These are phyloP conservation scores for Archocentrus centrarchus DNA, from an alignment of 2,113 vertebrate genomes.

Conservation along the genomic window DNA sequence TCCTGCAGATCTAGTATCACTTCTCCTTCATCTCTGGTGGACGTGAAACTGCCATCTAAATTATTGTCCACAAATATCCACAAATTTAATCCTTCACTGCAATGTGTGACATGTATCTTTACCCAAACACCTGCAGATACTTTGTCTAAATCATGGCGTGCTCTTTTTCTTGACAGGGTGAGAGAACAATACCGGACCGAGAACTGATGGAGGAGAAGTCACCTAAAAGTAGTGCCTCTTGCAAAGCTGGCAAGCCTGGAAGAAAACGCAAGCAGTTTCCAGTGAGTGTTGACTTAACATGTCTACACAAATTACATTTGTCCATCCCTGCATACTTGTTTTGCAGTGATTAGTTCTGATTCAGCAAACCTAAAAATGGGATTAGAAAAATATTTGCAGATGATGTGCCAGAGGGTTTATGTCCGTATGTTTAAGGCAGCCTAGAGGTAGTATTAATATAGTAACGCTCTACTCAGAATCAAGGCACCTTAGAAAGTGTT, in stretches of 20 bases:
- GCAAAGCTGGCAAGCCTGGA: constrained; percentile 88
- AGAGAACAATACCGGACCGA: constrained; percentile 82
- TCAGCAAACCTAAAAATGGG: constrained; percentile 7
- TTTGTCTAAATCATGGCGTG: not conserved
- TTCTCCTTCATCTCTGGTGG: not conserved
- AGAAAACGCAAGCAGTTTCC: constrained; percentile 89
- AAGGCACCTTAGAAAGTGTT: constrained; percentile 21
- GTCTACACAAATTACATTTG: not conserved
- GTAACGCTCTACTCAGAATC: not conserved
- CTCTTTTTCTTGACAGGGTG: constrained; percentile 79
- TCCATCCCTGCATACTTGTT: not conserved
- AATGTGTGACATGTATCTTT: not conserved
- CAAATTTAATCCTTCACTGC: not conserved
- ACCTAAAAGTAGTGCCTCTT: constrained; percentile 81
- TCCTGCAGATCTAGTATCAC: constrained; percentile 6
- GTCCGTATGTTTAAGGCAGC: constrained; percentile 22
- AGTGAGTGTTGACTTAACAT: constrained; percentile 82
- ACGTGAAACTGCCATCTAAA: not conserved
- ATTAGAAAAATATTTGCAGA: constrained; percentile 24
- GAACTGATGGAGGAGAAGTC: constrained; percentile 86
- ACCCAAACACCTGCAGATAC: not conserved
- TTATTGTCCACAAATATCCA: not conserved
- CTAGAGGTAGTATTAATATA: not conserved
- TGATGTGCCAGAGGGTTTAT: not conserved
- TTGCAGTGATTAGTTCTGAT: not conserved